Base-by-base conservation (phyloP, 2,797 vertebrate species). In the Periophthalmus magnuspinnatus region DNA sequence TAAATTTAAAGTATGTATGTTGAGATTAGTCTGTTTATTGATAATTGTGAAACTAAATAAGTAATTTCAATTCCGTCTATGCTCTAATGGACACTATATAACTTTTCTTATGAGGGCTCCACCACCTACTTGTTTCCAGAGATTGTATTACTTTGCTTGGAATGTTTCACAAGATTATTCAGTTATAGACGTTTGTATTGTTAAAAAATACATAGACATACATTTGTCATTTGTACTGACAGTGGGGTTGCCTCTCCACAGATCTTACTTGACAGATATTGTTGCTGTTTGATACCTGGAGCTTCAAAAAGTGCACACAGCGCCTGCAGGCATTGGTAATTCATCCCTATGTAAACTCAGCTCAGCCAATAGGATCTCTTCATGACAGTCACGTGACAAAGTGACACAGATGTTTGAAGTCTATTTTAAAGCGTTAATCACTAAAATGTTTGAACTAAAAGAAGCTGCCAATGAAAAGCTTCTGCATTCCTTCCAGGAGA, bases 371-470 rank as follows among this genome's bases (percentile, higher is more conserved):
- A 34, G 76, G 62, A 50, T 68, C 38, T 10, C 72, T 80, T 65
- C 45, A 67, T 76, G 79, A 83, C 72, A 79, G 78, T 77, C 54
- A 78, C 71, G 84, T 78, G 84, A 84, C 84, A 85, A 78, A 71
- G 74, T 22, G 9, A 74, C 84, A 81, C 90, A 91, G 85, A 91
- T 90, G 87, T 90, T 86, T 83, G 71, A 76, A 82, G 82, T 86
- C 84, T 66, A 79, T 68, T 84, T 67, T 77, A 81, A 74, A 38
- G 79, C 80, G 81, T 88, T 91, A 91, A 90, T 93, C 84, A 88
- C 67, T 87, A 73, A 86, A 90, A 90, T 81, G 88, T 90, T 86
- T 77, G 34, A 80, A 81, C 80, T 34, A 55, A 75, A 65, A 76
- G 17, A 75, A 55, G 85, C 82, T 83, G 89, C 85, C 86, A 89